Conservation (phyloP, 2,888 invertebrate genomes). For the Hypselothyrea guttata region DNA sequence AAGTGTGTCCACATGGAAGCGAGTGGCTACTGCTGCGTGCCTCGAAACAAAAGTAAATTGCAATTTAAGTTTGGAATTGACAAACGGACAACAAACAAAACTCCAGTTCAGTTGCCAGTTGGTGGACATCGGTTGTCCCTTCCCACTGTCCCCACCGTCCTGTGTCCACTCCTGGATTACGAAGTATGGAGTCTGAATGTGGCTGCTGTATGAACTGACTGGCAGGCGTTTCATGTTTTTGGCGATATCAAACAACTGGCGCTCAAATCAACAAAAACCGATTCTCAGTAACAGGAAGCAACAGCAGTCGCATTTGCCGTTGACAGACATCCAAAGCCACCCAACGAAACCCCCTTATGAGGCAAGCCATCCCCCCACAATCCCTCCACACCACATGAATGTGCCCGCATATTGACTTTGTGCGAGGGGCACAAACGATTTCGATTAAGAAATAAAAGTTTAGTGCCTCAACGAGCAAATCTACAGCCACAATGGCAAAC, state of each 20-base stretch:
- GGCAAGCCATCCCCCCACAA: neutral
- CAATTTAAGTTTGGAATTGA: slow-evolving; percentile 79
- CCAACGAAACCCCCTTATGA: neutral
- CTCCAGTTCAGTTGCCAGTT: slow-evolving; percentile 57
- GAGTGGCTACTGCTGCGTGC: slow-evolving; percentile 58
- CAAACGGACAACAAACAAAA: slow-evolving; percentile 77
- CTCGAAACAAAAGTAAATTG: slow-evolving; percentile 77
- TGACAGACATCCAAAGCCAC: slow-evolving; percentile 52
- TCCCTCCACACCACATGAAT: neutral
- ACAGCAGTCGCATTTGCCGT: slow-evolving; percentile 50
- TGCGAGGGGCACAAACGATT: slow-evolving; percentile 71
- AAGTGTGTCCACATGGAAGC: slow-evolving; percentile 46
- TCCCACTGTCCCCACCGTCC: neutral
- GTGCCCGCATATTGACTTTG: slow-evolving; percentile 76
- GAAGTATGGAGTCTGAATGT: slow-evolving; percentile 24
- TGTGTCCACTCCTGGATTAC: too few relatives aligned
- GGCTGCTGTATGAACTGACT: slow-evolving; percentile 24
- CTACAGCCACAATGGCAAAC: slow-evolving; percentile 68
- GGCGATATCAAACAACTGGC: slow-evolving; percentile 73
- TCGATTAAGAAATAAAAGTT: slow-evolving; percentile 74
- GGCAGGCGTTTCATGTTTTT: slow-evolving; percentile 38
- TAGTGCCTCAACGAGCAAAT: slow-evolving; percentile 75
- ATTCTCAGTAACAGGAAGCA: slow-evolving; percentile 70
- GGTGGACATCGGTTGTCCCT: slow-evolving; percentile 36
- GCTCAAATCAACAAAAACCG: slow-evolving; percentile 77